phyloP scores from a whole-genome alignment of 2,113 vertebrate species.

The Oncorhynchus clarkii region DNA sequence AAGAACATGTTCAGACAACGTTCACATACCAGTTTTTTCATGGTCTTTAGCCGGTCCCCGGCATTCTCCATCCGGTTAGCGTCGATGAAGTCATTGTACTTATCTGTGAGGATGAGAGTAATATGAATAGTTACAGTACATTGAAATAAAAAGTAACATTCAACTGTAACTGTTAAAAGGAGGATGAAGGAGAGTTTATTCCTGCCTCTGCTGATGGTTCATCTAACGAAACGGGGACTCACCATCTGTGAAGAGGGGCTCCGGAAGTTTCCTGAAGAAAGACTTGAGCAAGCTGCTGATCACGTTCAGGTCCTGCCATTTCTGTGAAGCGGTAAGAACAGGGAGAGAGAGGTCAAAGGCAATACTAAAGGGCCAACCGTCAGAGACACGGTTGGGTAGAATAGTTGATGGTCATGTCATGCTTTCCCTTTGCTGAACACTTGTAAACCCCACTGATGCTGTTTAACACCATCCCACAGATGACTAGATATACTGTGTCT shows the following conservation, averaged over 20 bases:
- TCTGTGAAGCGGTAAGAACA: constrained; percentile 63
- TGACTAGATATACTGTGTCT: no score
- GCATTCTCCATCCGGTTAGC: constrained; percentile 90
- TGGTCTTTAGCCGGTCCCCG: constrained; percentile 87
- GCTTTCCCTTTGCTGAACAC: no score
- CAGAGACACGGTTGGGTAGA: background rate
- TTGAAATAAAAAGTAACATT: background rate
- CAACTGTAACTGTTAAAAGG: background rate
- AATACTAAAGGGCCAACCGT: background rate
- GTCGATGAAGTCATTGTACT: constrained; percentile 96
- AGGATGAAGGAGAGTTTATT: background rate
- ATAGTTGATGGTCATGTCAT: no score
- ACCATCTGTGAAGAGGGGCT: constrained; percentile 98
- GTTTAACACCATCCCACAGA: no score
- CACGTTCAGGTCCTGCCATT: constrained; percentile 97
- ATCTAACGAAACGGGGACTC: constrained; percentile 48
- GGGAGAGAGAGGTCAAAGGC: constrained; percentile 5
- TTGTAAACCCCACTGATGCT: no score
- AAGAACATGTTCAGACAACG: background rate
- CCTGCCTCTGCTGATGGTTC: background rate
- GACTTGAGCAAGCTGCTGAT: constrained; percentile 96
- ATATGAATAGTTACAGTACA: background rate
- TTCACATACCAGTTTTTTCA: constrained; percentile 86
- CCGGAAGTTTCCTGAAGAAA: constrained; percentile 95
- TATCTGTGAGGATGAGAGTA: constrained; percentile 71